Percentiles rank a stretch among this genome's conserved stretches.
Evolutionary conservation across 2,113 vertebrate genomes (phyloP).

Genomic region (Oostethus manadensis): DNA sequence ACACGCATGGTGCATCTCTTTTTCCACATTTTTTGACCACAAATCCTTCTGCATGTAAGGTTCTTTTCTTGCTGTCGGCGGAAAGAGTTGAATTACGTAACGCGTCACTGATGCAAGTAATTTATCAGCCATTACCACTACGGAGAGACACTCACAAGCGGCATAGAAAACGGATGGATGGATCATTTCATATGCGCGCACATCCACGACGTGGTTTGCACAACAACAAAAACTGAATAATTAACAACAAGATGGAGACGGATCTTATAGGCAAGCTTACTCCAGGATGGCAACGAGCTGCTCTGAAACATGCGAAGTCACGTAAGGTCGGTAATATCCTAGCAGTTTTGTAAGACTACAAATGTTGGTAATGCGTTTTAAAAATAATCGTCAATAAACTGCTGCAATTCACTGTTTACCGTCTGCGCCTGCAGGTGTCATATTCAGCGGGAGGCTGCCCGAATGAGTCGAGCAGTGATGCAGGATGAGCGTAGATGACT

Average conservation of each 20-base stretch:
- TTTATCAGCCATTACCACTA: slow-evolving; percentile 6
- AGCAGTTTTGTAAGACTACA: background rate
- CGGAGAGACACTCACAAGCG: too few relatives aligned
- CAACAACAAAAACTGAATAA: slow-evolving; percentile 33
- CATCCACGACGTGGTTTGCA: background rate
- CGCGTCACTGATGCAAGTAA: slow-evolving; percentile 43
- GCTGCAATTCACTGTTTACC: slow-evolving; percentile 10
- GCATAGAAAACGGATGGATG: background rate
- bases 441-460: slow-evolving; percentile 12
- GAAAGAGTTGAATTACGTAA: slow-evolving; percentile 60
- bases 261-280: slow-evolving; percentile 6
- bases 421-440: slow-evolving; percentile 13
- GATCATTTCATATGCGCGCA: background rate
- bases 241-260: slow-evolving; percentile 58
- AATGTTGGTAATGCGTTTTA: too few relatives aligned
- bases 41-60: too few relatives aligned
- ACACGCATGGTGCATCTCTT: too few relatives aligned
- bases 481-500: slow-evolving; percentile 39
- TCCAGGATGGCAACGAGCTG: slow-evolving; percentile 12
- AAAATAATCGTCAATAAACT: slow-evolving; percentile 23
- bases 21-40: too few relatives aligned
- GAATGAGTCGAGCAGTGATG: slow-evolving; percentile 37
- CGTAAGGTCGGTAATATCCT: background rate
- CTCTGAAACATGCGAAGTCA: background rate
- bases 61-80: slow-evolving; percentile 14